These are phyloP conservation scores for Phodopus roborovskii DNA, from an alignment of 2,113 vertebrate genomes.

Conservation along the genomic window DNA sequence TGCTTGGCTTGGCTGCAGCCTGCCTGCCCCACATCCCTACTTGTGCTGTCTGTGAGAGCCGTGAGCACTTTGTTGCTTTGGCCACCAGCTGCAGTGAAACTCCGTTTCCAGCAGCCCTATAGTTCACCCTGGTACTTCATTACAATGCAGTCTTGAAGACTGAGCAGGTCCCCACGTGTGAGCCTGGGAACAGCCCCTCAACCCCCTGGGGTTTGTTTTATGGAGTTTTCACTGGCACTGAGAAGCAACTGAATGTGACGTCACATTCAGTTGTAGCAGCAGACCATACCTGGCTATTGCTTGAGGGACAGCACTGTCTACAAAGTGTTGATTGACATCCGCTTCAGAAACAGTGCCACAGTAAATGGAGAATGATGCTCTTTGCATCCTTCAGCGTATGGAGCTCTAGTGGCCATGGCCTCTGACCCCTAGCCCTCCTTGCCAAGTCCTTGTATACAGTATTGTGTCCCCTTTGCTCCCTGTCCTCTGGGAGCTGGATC, in stretches of 20 bases:
- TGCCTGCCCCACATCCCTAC: slow-evolving; percentile 69
- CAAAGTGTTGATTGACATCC: neutral
- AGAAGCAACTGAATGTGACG: slow-evolving; percentile 64
- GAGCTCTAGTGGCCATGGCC: slow-evolving; percentile 28
- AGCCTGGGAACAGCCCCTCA: neutral
- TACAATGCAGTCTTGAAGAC: accelerated
- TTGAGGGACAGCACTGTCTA: slow-evolving; percentile 51
- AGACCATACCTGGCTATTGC: slow-evolving; percentile 62
- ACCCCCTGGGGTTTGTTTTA: slow-evolving; percentile 17
- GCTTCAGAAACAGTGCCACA: neutral
- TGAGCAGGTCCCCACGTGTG: neutral
- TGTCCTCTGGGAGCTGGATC: slow-evolving; percentile 49
- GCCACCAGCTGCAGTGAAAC: slow-evolving; percentile 68
- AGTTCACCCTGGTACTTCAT: neutral
- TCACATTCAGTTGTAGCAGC: slow-evolving; percentile 67
- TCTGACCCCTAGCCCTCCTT: neutral
- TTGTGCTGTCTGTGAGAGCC: slow-evolving; percentile 71
- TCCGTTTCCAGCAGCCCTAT: neutral
- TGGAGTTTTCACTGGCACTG: slow-evolving; percentile 65
- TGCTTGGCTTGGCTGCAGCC: slow-evolving; percentile 74
- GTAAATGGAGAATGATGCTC: slow-evolving; percentile 24
- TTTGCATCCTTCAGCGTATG: slow-evolving; percentile 56
- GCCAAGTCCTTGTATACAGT: neutral
- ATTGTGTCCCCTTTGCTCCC: neutral
- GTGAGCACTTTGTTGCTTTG: slow-evolving; percentile 73